Evolutionary conservation across 2,797 vertebrate species (phyloP).

Genomic region (Helostoma temminkii): DNA sequence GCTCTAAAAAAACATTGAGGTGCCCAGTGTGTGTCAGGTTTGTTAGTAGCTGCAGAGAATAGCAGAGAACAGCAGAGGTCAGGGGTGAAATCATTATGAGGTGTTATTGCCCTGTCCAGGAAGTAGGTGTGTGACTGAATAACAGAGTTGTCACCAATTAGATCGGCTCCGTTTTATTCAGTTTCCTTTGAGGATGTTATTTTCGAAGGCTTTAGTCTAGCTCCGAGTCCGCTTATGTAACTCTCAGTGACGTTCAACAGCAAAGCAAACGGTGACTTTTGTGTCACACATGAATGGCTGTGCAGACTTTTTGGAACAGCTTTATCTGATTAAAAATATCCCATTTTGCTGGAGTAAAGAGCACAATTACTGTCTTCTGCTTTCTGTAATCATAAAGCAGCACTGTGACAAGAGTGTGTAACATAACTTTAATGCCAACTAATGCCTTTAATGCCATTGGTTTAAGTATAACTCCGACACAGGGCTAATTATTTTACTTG

Average conservation of each 20-base stretch:
- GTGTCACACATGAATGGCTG: slow-evolving; percentile 19
- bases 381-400: not conserved
- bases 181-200: slow-evolving; percentile 17
- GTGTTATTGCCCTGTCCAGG: not conserved
- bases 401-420: not conserved
- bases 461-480: not conserved
- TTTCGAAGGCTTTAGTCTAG: not conserved
- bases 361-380: not conserved
- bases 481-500: not conserved
- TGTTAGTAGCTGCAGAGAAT: slow-evolving; percentile 12
- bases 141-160: slow-evolving; percentile 31
- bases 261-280: slow-evolving; percentile 5
- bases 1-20: slow-evolving; percentile 2
- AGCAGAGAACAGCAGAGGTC: slow-evolving; percentile 17
- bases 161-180: not conserved
- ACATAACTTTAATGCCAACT: not conserved
- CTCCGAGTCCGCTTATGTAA: slow-evolving; percentile 27
- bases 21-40: not conserved
- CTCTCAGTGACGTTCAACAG: not conserved
- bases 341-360: slow-evolving; percentile 8
- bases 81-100: slow-evolving; percentile 4
- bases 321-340: slow-evolving; percentile 32
- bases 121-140: slow-evolving; percentile 23
- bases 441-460: too few relatives aligned
- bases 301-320: slow-evolving; percentile 10